These are phyloP conservation scores for Lepetodrilus schrolli DNA, from an alignment of 2,888 invertebrate genomes.

Conservation along the genomic window DNA sequence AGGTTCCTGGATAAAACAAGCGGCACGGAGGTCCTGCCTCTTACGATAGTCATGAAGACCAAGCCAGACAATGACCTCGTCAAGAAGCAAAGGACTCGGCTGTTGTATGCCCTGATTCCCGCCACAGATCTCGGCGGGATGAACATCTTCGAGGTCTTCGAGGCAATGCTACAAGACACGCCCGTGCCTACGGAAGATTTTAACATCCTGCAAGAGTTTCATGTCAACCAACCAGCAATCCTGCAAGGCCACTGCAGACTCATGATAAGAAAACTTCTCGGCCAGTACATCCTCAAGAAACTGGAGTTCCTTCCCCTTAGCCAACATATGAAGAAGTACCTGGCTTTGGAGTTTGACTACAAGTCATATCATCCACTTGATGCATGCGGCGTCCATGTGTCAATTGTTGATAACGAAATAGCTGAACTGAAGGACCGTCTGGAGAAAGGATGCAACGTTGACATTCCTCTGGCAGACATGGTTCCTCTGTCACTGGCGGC, in stretches of 20 bases:
- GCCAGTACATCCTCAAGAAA: slow-evolving; percentile 30
- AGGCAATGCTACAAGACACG: background rate
- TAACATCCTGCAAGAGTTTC: background rate
- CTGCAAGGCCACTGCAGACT: slow-evolving; percentile 35
- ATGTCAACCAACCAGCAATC: slow-evolving; percentile 18
- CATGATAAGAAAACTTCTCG: slow-evolving; percentile 32
- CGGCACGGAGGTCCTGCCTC: background rate
- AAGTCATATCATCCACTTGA: background rate
- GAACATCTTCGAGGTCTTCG: background rate
- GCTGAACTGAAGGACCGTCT: slow-evolving; percentile 24
- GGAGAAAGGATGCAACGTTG: slow-evolving; percentile 28
- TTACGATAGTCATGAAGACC: background rate
- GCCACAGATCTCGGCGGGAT: background rate
- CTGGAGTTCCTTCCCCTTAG: slow-evolving; percentile 39
- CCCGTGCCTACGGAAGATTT: background rate
- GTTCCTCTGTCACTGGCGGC: slow-evolving; percentile 36
- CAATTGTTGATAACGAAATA: slow-evolving; percentile 34
- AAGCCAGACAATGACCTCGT: background rate
- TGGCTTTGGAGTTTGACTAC: slow-evolving; percentile 26
- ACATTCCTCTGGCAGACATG: slow-evolving; percentile 28
- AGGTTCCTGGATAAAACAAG: background rate
- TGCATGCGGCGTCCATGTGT: slow-evolving; percentile 27
- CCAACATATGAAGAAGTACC: slow-evolving; percentile 32
- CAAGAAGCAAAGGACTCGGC: background rate
- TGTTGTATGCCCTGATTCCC: slow-evolving; percentile 24